Conservation (phyloP, 2,888 invertebrate species). For the Pristionchus fissidentatus region DNA sequence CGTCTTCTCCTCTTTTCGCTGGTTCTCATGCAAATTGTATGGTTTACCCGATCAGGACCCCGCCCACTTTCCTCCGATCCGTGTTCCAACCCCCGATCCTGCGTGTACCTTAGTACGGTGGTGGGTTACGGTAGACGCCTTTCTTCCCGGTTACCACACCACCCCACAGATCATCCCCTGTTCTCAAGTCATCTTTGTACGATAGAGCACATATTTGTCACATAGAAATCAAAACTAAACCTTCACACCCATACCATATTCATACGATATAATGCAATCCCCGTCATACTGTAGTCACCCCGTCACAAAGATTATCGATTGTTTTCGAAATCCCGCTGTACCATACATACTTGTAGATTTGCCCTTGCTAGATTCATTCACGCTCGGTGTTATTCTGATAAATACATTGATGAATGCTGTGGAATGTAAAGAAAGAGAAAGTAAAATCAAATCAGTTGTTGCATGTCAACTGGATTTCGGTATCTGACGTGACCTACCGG, state of each 20-base stretch:
- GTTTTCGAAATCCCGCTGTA: neutral
- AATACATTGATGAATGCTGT: conserved; percentile 12
- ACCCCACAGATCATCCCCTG: neutral
- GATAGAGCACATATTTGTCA: conserved; percentile 19
- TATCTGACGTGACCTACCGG: no score
- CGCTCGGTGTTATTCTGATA: conserved; percentile 1
- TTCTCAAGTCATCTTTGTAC: neutral
- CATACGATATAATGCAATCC: neutral
- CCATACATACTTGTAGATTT: conserved; percentile 37
- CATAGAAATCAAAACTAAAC: no score
- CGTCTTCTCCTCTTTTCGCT: neutral
- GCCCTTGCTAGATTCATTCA: no score
- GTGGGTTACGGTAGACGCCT: conserved; percentile 33
- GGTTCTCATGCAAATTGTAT: neutral
- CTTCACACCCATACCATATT: conserved; percentile 15
- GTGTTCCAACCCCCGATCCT: neutral
- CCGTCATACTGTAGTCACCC: conserved; percentile 38
- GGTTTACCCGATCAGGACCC: neutral
- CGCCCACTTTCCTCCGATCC: conserved; percentile 22
- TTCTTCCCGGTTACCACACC: neutral
- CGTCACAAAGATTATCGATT: no score
- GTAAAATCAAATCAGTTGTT: neutral
- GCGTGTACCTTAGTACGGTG: conserved; percentile 7
- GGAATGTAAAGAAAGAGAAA: neutral
- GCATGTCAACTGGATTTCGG: neutral